Conservation (phyloP, 2,888 invertebrate genomes). For the Seira ritae region DNA sequence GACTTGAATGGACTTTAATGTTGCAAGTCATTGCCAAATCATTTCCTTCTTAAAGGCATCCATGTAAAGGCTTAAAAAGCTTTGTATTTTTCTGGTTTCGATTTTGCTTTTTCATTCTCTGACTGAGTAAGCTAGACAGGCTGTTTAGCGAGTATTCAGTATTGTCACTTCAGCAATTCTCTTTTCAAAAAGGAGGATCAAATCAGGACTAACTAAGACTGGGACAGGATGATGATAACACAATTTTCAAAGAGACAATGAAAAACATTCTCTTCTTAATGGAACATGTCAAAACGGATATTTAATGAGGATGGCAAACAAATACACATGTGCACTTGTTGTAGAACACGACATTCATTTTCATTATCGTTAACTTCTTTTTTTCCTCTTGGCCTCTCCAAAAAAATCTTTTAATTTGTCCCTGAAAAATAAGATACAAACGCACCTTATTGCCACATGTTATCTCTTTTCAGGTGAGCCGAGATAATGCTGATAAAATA, state of each 20-base stretch:
- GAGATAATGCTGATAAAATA: too few species aligned
- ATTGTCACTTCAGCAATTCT: not conserved
- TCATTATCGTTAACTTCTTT: too few species aligned
- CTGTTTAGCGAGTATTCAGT: not conserved
- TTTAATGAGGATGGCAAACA: not conserved
- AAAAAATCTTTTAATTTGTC: not conserved
- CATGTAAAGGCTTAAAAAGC: not conserved
- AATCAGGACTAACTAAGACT: not conserved
- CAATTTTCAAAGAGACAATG: not conserved
- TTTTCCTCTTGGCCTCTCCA: not conserved
- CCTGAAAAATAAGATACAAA: slow-evolving; percentile 6
- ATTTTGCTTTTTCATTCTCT: too few species aligned
- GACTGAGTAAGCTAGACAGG: not conserved
- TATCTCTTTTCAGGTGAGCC: not conserved
- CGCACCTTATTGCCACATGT: not conserved
- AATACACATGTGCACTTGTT: not conserved
- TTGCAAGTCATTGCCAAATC: slow-evolving; percentile 60
- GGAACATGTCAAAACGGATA: not conserved
- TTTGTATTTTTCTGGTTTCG: not conserved
- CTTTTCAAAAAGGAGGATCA: not conserved
- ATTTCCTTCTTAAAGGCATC: slow-evolving; percentile 32
- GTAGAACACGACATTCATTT: not conserved
- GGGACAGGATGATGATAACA: slow-evolving; percentile 3
- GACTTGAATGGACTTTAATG: not conserved
- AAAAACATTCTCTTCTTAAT: not conserved